Conservation (phyloP, 2,797 vertebrate genomes). For the Gallinago solitaria region DNA sequence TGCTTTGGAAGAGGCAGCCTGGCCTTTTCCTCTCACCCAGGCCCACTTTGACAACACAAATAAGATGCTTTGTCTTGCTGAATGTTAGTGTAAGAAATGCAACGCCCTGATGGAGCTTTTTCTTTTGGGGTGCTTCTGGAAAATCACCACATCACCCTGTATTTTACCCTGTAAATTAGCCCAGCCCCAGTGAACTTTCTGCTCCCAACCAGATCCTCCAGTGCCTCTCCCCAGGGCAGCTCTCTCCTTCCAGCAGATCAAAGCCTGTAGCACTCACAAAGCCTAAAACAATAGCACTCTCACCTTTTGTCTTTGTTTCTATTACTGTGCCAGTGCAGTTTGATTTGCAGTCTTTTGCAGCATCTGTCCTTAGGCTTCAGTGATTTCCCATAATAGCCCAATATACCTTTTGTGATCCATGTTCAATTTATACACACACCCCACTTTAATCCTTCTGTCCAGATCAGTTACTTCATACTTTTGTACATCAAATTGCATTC, state of each 20-base stretch:
- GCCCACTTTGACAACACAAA: background rate
- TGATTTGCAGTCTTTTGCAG: constrained; percentile 17
- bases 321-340: background rate
- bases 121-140: background rate
- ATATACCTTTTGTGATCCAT: background rate
- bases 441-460: constrained; percentile 40
- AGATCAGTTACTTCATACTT: constrained; percentile 59
- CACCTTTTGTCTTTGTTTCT: constrained; percentile 46
- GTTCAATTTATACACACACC: constrained; percentile 20
- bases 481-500: constrained; percentile 31
- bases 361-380: constrained; percentile 52
- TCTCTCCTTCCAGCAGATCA: background rate
- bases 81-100: background rate
- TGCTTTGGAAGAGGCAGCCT: background rate
- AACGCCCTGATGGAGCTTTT: background rate
- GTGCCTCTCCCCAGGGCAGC: background rate
- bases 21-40: background rate
- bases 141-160: background rate
- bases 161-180: background rate
- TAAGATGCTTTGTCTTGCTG: background rate
- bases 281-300: background rate
- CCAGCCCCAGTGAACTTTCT: background rate
- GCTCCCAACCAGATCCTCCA: background rate
- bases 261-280: background rate
- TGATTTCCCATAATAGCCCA: constrained; percentile 24